Percentiles rank a stretch among this genome's conserved stretches.
phyloP scores from a whole-genome alignment of 2,888 invertebrate genomes.

The Sarcophaga variegata region DNA sequence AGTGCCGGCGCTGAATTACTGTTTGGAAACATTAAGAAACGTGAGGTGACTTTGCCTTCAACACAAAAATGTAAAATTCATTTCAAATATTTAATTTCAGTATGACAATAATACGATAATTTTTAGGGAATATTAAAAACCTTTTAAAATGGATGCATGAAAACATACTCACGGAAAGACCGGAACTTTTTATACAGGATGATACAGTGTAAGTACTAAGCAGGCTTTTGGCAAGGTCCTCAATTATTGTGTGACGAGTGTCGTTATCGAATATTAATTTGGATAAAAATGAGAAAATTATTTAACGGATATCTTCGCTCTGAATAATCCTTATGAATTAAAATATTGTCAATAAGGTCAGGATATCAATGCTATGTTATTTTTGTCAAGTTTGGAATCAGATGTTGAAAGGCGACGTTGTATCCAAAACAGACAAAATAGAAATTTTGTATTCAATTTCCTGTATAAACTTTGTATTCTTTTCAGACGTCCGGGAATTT shows the following conservation, averaged over 20 bases:
- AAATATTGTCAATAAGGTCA: too few species aligned
- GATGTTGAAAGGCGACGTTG: too few species aligned
- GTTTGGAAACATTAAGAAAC: constrained; percentile 90
- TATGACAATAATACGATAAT: constrained; percentile 44
- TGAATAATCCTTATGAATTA: too few species aligned
- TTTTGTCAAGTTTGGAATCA: too few species aligned
- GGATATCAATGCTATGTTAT: too few species aligned
- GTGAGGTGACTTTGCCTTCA: constrained; percentile 86
- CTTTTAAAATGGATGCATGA: constrained; percentile 92
- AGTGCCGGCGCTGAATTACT: constrained; percentile 96
- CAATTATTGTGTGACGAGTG: background rate
- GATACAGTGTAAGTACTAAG: constrained; percentile 79
- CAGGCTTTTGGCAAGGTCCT: background rate
- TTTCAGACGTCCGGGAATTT: constrained; percentile 90
- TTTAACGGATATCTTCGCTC: too few species aligned
- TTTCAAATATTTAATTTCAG: background rate
- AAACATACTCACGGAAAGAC: constrained; percentile 91
- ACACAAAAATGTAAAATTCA: constrained; percentile 81
- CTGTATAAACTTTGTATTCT: constrained; percentile 31
- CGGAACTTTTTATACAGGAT: constrained; percentile 86
- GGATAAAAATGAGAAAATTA: too few species aligned
- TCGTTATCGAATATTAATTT: background rate
- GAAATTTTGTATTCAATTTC: too few species aligned
- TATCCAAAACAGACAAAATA: too few species aligned
- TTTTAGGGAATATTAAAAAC: constrained; percentile 86